Evolutionary conservation across 2,113 vertebrate species (phyloP), one percentile per base, ranked within the genome.

Genomic region (Gadus chalcogrammus): DNA sequence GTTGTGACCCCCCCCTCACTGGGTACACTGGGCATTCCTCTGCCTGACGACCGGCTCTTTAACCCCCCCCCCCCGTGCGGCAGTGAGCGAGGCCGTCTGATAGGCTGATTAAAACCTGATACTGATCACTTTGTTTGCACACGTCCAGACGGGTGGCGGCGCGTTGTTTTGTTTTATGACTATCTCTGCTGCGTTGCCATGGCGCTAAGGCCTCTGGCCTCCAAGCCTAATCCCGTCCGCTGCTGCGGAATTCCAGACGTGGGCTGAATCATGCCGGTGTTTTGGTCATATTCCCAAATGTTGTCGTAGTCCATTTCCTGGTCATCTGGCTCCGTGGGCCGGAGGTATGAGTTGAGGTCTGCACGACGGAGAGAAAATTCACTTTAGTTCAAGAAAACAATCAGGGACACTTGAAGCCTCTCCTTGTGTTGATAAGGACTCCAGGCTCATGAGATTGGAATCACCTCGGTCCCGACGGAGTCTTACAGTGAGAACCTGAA

Each of bases 231-330:
- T 88, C 82, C 87, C 15, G 84, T 88, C 91, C 90, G 82, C 79
- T 91, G 90, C 88, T 90, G 72, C 27, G 84, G 87, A 89, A 92
- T 91, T 84, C 87, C 90, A 87, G 87, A 60, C 85, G 76, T 64
- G 60, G 83, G 81, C 84, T 88, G 90, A 85, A 85, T 88, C 89
- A 92, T 90, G 72, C 82, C 80, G n/a, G 79, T 82, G 81, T 89
- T 81, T 58, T 66, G 71, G 74, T 91, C 78, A n/a, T 80, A 87
- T 75, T 91, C 90, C 92, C 92, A 93, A 87, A 93, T 92, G 89
- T 93, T 93, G 82, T 93, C 92, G 86, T 93, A 93, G 87, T 93
- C 92, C 61, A 92, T 77, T 88, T 92, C 91, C 92, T 91, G 92
- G 84, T 92, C 91, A 82, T 93, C 91, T 79, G 91, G 89, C 65